Percentiles rank a stretch among this genome's conserved stretches.
phyloP scores from a whole-genome alignment of 2,888 invertebrate genomes.

The Thecocarcelia acutangulata region DNA sequence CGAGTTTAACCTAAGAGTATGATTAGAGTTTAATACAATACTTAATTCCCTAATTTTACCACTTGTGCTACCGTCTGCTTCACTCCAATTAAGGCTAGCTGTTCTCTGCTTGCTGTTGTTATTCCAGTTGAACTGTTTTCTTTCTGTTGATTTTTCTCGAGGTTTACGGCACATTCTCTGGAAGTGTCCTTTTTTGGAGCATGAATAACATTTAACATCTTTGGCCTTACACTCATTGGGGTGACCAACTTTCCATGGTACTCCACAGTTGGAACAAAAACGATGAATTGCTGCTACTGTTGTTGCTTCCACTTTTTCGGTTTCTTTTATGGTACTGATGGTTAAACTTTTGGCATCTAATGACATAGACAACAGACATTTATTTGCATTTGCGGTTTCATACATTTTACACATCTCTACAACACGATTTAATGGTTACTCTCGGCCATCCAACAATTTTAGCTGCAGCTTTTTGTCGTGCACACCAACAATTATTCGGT shows the following conservation, averaged over 20 bases:
- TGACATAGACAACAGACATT: neutral
- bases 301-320: neutral
- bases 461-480: slow-evolving; percentile 51
- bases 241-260: neutral
- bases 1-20: neutral
- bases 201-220: neutral
- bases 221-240: neutral
- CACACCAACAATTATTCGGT: slow-evolving; percentile 56
- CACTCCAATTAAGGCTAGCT: neutral
- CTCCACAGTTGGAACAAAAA: slow-evolving; percentile 17
- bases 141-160: neutral
- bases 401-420: neutral
- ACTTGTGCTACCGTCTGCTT: neutral
- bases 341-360: neutral
- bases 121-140: too few species aligned
- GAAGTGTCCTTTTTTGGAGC: neutral
- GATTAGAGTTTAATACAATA: neutral
- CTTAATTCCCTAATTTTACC: neutral
- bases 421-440: neutral
- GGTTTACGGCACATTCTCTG: neutral
- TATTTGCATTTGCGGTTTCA: neutral
- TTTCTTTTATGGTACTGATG: neutral
- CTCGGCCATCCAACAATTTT: slow-evolving; percentile 47
- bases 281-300: neutral
- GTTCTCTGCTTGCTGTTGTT: too few species aligned